Conservation (phyloP, 1,140 invertebrate species). For the Brachystomella parvula region DNA sequence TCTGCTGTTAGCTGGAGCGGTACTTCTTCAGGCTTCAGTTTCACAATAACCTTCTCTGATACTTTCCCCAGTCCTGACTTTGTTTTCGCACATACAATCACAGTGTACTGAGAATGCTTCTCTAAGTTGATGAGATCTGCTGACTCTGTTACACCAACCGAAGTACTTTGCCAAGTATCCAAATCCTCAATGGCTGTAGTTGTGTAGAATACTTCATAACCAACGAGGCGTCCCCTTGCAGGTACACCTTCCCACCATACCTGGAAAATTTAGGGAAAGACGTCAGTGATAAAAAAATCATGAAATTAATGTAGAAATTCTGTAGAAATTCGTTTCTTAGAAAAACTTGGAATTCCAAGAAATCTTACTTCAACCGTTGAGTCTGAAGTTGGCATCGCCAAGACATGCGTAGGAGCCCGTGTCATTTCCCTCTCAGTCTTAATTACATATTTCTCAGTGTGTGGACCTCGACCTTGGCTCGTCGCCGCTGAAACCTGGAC, state of each 20-base stretch:
- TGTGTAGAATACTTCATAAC: constrained; percentile 88
- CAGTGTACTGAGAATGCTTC: constrained; percentile 81
- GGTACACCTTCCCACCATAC: constrained; percentile 94
- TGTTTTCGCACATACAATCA: constrained; percentile 79
- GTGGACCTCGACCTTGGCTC: constrained; percentile 76
- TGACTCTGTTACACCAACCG: constrained; percentile 75
- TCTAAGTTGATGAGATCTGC: constrained; percentile 84
- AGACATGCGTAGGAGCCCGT: constrained; percentile 77
- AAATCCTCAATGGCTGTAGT: constrained; percentile 86
- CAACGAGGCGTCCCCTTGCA: constrained; percentile 68
- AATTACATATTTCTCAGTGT: constrained; percentile 72
- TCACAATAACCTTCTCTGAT: constrained; percentile 64
- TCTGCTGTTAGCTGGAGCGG: constrained; percentile 75
- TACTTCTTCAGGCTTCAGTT: constrained; percentile 84
- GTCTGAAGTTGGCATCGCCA: constrained; percentile 84
- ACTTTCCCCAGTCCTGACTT: constrained; percentile 52
- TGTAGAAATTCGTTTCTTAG: background rate
- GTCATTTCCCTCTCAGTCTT: constrained; percentile 82
- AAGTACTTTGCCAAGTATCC: constrained; percentile 80
- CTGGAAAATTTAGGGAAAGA: constrained; percentile 40
- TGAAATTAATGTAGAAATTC: too few species aligned
- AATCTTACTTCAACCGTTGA: constrained; percentile 51
- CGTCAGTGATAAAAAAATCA: constrained; percentile 2
- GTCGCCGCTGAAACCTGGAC: constrained; percentile 90
- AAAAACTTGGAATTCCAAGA: background rate